A percentile compares a stretch with the other conserved stretches of the same genome.
These are phyloP conservation scores for Poecilobothrus nobilitatus DNA, from an alignment of 2,888 invertebrate genomes.

Conservation along the genomic window DNA sequence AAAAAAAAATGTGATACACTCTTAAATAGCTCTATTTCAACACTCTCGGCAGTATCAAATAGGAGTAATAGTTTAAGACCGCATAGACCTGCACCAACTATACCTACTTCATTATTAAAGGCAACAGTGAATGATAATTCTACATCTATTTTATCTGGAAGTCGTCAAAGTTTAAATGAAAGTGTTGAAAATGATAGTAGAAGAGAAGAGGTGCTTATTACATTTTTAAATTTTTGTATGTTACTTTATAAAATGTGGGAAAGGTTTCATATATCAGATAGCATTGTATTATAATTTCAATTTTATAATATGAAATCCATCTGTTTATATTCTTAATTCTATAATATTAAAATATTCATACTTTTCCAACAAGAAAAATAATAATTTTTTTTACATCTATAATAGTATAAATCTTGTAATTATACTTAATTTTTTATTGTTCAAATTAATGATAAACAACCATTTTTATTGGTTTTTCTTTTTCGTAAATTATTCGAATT, in stretches of 20 bases:
- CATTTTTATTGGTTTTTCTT: too few relatives aligned
- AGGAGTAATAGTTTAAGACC: slow-evolving; percentile 13
- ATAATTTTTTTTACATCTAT: too few relatives aligned
- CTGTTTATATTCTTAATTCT: too few relatives aligned
- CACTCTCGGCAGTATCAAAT: neutral
- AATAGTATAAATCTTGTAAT: too few relatives aligned
- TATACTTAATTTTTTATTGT: too few relatives aligned
- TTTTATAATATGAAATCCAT: too few relatives aligned
- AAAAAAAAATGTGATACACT: neutral
- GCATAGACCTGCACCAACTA: slow-evolving; percentile 18
- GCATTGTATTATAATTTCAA: too few relatives aligned
- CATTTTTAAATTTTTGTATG: neutral
- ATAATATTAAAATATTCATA: too few relatives aligned
- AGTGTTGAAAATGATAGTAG: neutral
- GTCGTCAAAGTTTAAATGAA: neutral
- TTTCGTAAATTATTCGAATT: too few relatives aligned
- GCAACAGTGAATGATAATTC: neutral
- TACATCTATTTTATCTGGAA: neutral
- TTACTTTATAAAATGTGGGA: neutral
- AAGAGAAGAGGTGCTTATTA: neutral
- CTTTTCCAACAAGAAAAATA: too few relatives aligned
- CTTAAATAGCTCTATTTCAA: neutral
- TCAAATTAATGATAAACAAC: too few relatives aligned
- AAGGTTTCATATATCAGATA: neutral
- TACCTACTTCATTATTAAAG: slow-evolving; percentile 16